A percentile compares a stretch with the other conserved stretches of the same genome.
These are phyloP conservation scores for Gobio occitaniae DNA, from an alignment of 2,797 vertebrate genomes.

Conservation along the genomic window DNA sequence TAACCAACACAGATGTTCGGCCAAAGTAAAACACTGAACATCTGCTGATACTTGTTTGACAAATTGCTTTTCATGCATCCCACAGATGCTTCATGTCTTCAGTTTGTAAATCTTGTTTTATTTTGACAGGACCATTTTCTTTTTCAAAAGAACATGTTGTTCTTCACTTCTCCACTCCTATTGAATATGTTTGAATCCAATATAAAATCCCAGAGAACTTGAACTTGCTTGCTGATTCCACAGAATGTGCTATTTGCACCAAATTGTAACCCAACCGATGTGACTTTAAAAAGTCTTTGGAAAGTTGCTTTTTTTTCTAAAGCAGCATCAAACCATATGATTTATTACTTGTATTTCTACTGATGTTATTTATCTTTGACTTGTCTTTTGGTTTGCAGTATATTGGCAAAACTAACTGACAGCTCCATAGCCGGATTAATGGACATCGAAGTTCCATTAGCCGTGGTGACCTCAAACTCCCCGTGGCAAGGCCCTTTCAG, in stretches of 20 bases:
- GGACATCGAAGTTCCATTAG: constrained; percentile 29
- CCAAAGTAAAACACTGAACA: background rate
- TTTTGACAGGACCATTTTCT: background rate
- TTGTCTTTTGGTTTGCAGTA: background rate
- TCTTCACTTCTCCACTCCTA: background rate
- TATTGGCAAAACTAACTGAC: constrained; percentile 13
- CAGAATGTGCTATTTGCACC: background rate
- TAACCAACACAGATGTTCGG: background rate
- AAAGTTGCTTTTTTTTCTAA: background rate
- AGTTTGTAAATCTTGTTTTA: background rate
- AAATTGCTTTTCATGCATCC: constrained; percentile 1
- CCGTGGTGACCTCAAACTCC: constrained; percentile 13
- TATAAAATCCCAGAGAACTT: background rate
- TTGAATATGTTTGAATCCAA: background rate
- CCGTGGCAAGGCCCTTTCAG: background rate
- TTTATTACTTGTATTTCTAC: constrained; percentile 2
- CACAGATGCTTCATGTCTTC: background rate
- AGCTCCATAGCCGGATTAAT: constrained; percentile 23
- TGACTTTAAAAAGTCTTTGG: background rate
- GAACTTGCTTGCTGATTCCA: background rate
- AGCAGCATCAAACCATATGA: background rate
- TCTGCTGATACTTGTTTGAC: constrained; percentile 24
- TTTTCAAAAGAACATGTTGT: background rate
- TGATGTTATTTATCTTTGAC: background rate
- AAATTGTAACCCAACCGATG: background rate